Evolutionary conservation across 1,140 invertebrate genomes (phyloP), one percentile per base, ranked within the genome.

Genomic region (Drosophila ercepeae): DNA sequence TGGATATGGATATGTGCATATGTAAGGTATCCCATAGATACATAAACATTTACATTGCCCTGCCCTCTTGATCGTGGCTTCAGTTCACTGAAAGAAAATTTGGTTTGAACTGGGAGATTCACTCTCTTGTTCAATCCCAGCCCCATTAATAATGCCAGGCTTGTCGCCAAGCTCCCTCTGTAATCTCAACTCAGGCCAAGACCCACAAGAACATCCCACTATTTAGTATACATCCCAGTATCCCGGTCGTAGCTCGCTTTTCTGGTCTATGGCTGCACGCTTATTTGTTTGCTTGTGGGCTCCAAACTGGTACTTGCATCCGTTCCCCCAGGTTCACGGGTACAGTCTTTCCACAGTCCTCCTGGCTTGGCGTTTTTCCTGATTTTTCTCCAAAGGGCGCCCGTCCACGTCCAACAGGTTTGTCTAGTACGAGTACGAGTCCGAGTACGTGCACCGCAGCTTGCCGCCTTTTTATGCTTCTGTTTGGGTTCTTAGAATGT

Each of bases 211-310:
- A n/a, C n/a, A n/a, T n/a, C n/a, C n/a, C n/a, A n/a, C n/a, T n/a
- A n/a, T n/a, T n/a, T n/a, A n/a, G n/a, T n/a, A n/a, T n/a, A 39
- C 36, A 45, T 52, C 27, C 48, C 27, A 67, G 3, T 29, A 39
- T 60, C 53, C 64, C 48, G 34, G 51, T 27, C 57, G 39, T 25
- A 39, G 46, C 48, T 53, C 75, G 45, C 49, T 61, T 36, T 34
- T 42, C 48, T 19, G 61, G 55, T 84, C 76, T 86, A 75, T 72
- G 81, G 52, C 67, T 86, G 81, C 82, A 86, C 81, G 81, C 82
- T 76, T 88, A 86, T 86, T 86, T 86, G 75, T 88, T 86, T 88
- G 77, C 70, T 82, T 75, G 74, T 27, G 84, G 77, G 82, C 82
- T 77, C 83, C 83, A 86, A 86, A 82, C 82, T 88, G 82, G 82